Percentiles rank a stretch among this genome's conserved stretches.
Conservation (phyloP, 2,888 invertebrate species). For the Apamea monoglypha region DNA sequence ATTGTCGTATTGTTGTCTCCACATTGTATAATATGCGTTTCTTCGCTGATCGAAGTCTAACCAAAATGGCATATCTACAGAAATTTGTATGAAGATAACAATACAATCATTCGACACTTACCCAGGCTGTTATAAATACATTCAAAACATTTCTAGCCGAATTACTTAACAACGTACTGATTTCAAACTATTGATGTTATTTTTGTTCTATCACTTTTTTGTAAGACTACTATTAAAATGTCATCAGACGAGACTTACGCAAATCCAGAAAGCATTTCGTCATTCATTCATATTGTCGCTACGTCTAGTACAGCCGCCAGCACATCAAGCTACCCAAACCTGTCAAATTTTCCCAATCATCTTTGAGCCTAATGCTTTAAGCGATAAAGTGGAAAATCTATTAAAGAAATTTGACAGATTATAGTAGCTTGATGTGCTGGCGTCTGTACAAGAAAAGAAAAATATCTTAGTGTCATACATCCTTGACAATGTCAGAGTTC, state of each 20-base stretch:
- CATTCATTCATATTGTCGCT: no score
- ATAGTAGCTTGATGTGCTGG: no score
- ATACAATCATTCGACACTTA: slow-evolving; percentile 31
- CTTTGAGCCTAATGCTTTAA: no score
- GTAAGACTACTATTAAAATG: neutral
- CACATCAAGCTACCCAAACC: no score
- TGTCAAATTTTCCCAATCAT: no score
- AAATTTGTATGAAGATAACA: slow-evolving; percentile 20
- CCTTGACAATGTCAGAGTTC: slow-evolving; percentile 18
- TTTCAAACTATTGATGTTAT: slow-evolving; percentile 44
- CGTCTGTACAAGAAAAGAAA: slow-evolving; percentile 2
- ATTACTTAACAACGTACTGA: slow-evolving; percentile 39
- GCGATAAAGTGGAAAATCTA: no score
- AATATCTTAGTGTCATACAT: neutral
- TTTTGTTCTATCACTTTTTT: neutral
- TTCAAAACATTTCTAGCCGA: slow-evolving; percentile 42
- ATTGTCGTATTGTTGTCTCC: no score
- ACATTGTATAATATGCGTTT: neutral
- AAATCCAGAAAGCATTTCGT: neutral
- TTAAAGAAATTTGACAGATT: no score
- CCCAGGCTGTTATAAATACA: slow-evolving; percentile 50
- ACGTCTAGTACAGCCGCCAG: no score
- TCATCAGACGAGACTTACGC: neutral
- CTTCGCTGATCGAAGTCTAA: neutral
- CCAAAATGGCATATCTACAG: slow-evolving; percentile 24